phyloP scores from a whole-genome alignment of 1,140 invertebrate genomes.

The Pseudobourletiella spinata region DNA sequence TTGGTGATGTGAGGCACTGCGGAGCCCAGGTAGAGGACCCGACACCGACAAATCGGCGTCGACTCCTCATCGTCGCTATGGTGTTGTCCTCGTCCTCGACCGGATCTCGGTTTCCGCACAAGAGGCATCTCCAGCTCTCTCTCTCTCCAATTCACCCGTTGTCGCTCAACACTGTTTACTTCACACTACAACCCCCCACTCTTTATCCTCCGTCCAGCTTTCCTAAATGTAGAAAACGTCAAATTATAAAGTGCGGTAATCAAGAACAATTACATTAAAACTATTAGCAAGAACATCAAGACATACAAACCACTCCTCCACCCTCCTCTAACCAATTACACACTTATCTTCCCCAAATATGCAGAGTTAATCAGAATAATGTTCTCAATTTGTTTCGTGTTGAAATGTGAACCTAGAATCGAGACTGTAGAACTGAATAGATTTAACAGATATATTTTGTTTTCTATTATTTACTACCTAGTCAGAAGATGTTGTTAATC shows the following conservation, averaged over 20 bases:
- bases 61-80: conserved; percentile 44
- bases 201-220: neutral
- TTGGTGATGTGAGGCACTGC: conserved; percentile 96
- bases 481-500: too few relatives aligned
- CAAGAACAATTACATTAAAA: neutral
- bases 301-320: too few relatives aligned
- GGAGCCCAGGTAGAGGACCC: conserved; percentile 95
- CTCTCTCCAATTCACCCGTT: neutral
- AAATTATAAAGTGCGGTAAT: neutral
- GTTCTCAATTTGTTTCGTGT: too few relatives aligned
- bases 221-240: neutral
- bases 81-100: conserved; percentile 17
- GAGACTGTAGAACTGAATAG: too few relatives aligned
- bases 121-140: conserved; percentile 30
- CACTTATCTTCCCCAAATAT: too few relatives aligned
- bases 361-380: too few relatives aligned
- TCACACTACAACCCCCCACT: neutral
- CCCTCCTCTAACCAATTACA: too few relatives aligned
- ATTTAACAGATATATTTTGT: too few relatives aligned
- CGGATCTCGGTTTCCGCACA: conserved; percentile 24
- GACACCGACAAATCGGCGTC: conserved; percentile 87
- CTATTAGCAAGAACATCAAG: too few relatives aligned
- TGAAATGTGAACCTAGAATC: too few relatives aligned
- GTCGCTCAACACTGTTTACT: neutral
- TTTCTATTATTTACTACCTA: too few relatives aligned